Percentiles rank a stretch among this genome's conserved stretches.
Conservation (phyloP, 2,888 invertebrate genomes). For the Eupithecia pulchellata region DNA sequence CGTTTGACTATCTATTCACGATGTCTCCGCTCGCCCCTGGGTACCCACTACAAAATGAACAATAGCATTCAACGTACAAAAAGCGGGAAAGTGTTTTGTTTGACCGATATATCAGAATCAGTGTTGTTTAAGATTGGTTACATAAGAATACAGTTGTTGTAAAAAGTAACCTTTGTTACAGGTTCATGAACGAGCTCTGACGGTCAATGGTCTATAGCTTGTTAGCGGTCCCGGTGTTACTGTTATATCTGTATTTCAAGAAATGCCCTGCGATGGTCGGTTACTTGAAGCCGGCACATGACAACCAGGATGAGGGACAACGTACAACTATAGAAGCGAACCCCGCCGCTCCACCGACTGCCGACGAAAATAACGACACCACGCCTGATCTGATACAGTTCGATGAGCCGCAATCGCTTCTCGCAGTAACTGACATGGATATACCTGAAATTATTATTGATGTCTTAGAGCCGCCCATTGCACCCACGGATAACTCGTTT, state of each 20-base stretch:
- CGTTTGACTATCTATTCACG: no score
- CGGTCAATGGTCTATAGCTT: background rate
- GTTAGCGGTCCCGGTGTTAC: background rate
- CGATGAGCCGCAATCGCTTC: background rate
- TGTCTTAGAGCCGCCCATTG: background rate
- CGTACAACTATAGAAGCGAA: background rate
- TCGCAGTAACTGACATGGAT: background rate
- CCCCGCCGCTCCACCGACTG: background rate
- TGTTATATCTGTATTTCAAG: background rate
- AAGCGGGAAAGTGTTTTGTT: no score
- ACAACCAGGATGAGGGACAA: background rate
- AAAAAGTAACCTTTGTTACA: background rate
- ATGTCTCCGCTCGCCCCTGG: no score
- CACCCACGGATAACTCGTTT: background rate
- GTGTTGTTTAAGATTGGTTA: background rate
- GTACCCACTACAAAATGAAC: no score
- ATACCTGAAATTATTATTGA: background rate
- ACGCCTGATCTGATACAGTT: background rate
- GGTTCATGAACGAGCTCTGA: constrained; percentile 26
- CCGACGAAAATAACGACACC: background rate
- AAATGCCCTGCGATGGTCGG: accelerated
- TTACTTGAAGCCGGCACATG: background rate
- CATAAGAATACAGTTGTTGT: background rate
- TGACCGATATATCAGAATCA: no score
- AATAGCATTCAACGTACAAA: no score